Evolutionary conservation across 2,888 invertebrate genomes (phyloP).

Genomic region (Tyria jacobaeae): DNA sequence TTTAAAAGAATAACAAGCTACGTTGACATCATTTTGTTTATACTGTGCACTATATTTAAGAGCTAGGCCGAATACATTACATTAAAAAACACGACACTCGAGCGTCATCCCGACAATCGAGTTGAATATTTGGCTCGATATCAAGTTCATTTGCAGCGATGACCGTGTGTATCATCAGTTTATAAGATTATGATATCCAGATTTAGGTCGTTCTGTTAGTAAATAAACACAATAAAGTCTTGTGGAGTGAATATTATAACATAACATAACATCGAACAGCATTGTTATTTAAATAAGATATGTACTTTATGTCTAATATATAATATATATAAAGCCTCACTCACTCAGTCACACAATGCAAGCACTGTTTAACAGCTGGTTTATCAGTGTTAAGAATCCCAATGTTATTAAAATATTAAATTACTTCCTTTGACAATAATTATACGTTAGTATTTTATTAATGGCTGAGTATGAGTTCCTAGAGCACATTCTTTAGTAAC

Average conservation of each 20-base stretch:
- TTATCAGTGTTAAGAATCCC: background rate
- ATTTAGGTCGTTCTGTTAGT: conserved; percentile 35
- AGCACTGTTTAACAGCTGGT: too few relatives aligned
- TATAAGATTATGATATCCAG: conserved; percentile 35
- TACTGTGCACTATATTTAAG: conserved; percentile 26
- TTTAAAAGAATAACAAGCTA: conserved; percentile 14
- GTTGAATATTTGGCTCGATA: conserved; percentile 28
- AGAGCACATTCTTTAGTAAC: too few relatives aligned
- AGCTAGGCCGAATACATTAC: conserved; percentile 24
- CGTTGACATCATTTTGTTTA: conserved; percentile 22
- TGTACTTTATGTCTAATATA: background rate
- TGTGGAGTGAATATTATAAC: background rate
- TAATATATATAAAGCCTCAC: too few relatives aligned
- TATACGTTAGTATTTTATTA: too few relatives aligned
- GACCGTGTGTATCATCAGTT: conserved; percentile 42
- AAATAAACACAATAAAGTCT: conserved; percentile 12
- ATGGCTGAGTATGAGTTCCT: too few relatives aligned
- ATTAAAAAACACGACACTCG: conserved; percentile 29
- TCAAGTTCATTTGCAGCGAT: conserved; percentile 28
- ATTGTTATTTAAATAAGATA: conserved; percentile 1
- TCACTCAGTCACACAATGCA: too few relatives aligned
- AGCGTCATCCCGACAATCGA: conserved; percentile 24
- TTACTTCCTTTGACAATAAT: background rate
- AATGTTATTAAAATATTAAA: background rate
- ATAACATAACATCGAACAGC: background rate